Evolutionary conservation across 2,113 vertebrate genomes (phyloP).

Genomic region (Amphiprion percula): DNA sequence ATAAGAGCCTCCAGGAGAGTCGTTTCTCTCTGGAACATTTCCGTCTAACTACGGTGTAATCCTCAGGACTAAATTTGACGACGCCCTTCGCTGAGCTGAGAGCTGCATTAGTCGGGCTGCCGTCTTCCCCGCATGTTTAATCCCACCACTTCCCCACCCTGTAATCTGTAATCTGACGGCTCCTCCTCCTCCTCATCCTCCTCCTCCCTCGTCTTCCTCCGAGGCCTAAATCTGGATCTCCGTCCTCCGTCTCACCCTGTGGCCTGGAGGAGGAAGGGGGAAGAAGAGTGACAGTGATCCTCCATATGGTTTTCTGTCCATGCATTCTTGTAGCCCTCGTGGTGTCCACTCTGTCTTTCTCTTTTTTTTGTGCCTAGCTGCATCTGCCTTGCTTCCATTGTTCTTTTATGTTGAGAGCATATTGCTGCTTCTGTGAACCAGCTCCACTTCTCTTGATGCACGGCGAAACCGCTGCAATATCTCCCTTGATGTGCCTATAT

Average conservation of each 20-base stretch:
- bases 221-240: conserved; percentile 60
- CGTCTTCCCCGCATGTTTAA: conserved; percentile 56
- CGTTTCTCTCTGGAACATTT: conserved; percentile 25
- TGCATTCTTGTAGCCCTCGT: conserved; percentile 15
- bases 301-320: conserved; percentile 8
- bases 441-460: conserved; percentile 67
- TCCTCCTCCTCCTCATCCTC: conserved; percentile 54
- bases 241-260: conserved; percentile 31
- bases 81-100: conserved; percentile 54
- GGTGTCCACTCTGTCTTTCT: conserved; percentile 16
- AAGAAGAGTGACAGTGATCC: conserved; percentile 45
- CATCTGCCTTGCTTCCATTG: conserved; percentile 63
- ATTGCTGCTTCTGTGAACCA: conserved; percentile 57
- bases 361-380: conserved; percentile 11
- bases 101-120: conserved; percentile 60
- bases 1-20: conserved; percentile 43
- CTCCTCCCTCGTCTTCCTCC: conserved; percentile 40
- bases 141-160: conserved; percentile 68
- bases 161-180: conserved; percentile 76
- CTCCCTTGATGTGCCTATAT: conserved; percentile 77
- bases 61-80: conserved; percentile 49
- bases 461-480: conserved; percentile 50
- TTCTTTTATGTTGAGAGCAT: conserved; percentile 74
- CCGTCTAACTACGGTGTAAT: conserved; percentile 40
- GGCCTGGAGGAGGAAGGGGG: conserved; percentile 12